Evolutionary conservation across 1,140 invertebrate genomes (phyloP), one percentile per base, ranked within the genome.

Genomic region (Diorhabda elongata): DNA sequence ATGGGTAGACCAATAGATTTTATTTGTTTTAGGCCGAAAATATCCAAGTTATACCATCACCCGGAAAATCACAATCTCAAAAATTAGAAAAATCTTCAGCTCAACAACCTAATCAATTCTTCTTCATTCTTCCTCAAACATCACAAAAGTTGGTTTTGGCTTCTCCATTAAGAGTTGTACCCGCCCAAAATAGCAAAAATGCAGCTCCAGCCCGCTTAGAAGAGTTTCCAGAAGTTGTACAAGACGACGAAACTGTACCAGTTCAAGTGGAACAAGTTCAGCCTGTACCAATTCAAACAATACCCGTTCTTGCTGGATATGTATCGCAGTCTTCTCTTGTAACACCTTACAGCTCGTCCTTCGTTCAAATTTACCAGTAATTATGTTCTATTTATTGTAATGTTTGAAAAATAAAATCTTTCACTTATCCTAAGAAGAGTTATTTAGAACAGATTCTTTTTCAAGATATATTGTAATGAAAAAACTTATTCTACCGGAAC

Each of bases 341-440:
- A 42, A 73, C 74, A 41, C 76, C 76, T 0, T 77, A 68, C 45
- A 76, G 76, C 66, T 71, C 70, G 4, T 72, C 70, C 2, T 72
- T 73, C 64, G 70, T 76, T 2, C 76, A 77, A 64, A 71, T 74
- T 67, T 74, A 72, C 45, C 76, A 77, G 56, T 75, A 70, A 73
- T 64, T 42, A 11, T 0, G 8, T 61, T 26, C 1, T 26, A 26
- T 26, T 26, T 26, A 26, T 26, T 26, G 26, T 26, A 26, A 26
- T 26, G 26, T 26, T 26, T 26, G 26, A 26, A 26, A 26, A 26
- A 26, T 26, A 26, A 26, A 26, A 26, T 26, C 26, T 26, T 26
- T 26, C 26, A 26, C 26, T 26, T 26, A 26, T 26, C 26, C 26
- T 26, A 26, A 26, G 26, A 1, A 26, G 26, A 26, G 26, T 1